Evolutionary conservation across 2,888 invertebrate species (phyloP).

Genomic region (Volucella zonaria): DNA sequence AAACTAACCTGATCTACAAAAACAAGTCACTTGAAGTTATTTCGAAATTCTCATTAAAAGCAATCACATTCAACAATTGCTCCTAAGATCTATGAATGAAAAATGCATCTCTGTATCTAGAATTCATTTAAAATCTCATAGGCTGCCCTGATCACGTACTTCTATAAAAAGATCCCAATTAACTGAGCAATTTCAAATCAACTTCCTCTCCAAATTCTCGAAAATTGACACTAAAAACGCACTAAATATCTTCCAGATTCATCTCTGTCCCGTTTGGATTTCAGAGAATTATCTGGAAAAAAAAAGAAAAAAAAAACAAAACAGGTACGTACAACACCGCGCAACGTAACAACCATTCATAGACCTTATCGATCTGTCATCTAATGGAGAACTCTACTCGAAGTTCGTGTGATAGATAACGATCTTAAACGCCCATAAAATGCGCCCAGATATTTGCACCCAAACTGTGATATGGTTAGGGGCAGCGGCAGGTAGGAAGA

Average conservation of each 20-base stretch:
- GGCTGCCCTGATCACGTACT: conserved; percentile 58
- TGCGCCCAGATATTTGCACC: conserved; percentile 74
- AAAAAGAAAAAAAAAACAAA: not conserved
- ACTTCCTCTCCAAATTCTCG: conserved; percentile 64
- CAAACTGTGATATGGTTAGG: not conserved
- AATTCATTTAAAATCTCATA: conserved; percentile 57
- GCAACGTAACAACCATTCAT: conserved; percentile 47
- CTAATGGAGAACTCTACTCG: conserved; percentile 68
- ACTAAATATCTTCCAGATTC: conserved; percentile 49
- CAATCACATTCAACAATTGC: conserved; percentile 52
- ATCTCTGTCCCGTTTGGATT: conserved; percentile 47
- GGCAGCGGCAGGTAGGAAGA: conserved; percentile 42
- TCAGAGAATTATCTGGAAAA: conserved; percentile 33
- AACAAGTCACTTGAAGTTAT: conserved; percentile 38
- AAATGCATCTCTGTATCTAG: conserved; percentile 38
- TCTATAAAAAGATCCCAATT: conserved; percentile 58
- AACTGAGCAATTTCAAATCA: conserved; percentile 50
- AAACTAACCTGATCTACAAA: conserved; percentile 63
- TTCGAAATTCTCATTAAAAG: conserved; percentile 69
- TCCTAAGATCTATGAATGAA: conserved; percentile 63
- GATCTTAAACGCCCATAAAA: conserved; percentile 72
- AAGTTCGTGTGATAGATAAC: conserved; percentile 70
- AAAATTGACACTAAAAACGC: conserved; percentile 66
- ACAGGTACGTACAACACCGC: conserved; percentile 47
- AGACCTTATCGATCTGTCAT: conserved; percentile 67